Conservation (phyloP, 2,888 invertebrate genomes). For the Tetropium fuscum region DNA sequence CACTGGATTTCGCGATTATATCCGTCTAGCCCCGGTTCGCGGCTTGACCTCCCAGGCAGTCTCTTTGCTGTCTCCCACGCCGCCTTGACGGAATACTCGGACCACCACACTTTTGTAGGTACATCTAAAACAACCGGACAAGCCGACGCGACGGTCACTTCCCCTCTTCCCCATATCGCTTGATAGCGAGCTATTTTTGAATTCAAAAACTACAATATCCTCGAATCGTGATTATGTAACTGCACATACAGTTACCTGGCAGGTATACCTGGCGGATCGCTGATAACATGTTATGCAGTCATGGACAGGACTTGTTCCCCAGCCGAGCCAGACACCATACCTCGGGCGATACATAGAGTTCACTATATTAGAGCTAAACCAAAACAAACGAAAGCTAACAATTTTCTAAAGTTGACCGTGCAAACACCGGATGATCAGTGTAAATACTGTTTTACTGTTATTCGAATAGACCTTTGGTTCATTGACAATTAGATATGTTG, state of each 20-base stretch:
- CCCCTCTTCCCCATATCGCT: conserved; percentile 40
- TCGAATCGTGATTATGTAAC: conserved; percentile 60
- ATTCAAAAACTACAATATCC: conserved; percentile 48
- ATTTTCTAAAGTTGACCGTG: conserved; percentile 7
- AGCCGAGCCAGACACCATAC: conserved; percentile 24
- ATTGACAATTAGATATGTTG: background rate
- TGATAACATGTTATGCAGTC: conserved; percentile 44
- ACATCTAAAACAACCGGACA: conserved; percentile 19
- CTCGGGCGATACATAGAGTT: conserved; percentile 13
- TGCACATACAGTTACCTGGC: conserved; percentile 60
- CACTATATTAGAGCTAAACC: conserved; percentile 14
- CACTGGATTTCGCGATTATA: conserved; percentile 33
- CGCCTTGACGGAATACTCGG: conserved; percentile 40
- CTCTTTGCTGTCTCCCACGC: conserved; percentile 55
- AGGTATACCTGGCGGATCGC: conserved; percentile 40
- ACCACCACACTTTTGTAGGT: conserved; percentile 32
- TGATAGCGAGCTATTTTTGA: conserved; percentile 40
- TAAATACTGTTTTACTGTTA: conserved; percentile 19
- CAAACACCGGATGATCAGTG: background rate
- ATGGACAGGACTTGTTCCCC: conserved; percentile 26
- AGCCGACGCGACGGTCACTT: conserved; percentile 29
- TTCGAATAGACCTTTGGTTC: background rate
- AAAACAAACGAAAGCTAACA: conserved; percentile 8
- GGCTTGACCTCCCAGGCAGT: conserved; percentile 58
- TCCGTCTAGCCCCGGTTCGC: conserved; percentile 47